Evolutionary conservation across 2,113 vertebrate genomes (phyloP).

Genomic region (Urocynchramus pylzowi): DNA sequence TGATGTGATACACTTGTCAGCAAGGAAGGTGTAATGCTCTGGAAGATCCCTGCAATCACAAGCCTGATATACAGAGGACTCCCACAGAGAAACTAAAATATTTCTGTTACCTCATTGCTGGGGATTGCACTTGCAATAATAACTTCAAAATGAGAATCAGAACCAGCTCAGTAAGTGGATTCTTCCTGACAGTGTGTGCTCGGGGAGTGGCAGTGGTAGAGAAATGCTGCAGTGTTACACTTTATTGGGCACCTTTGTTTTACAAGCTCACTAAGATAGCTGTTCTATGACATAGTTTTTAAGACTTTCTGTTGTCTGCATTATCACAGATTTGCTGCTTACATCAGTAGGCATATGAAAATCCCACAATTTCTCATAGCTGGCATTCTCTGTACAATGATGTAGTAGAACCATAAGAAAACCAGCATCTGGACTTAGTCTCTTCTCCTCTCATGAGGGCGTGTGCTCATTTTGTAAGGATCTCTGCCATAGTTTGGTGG

Average conservation of each 20-base stretch:
- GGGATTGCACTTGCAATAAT: neutral
- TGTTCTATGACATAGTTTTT: neutral
- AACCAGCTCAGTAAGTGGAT: neutral
- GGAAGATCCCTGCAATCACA: neutral
- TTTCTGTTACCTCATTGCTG: neutral
- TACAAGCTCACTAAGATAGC: neutral
- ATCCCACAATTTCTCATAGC: neutral
- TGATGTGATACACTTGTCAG: neutral
- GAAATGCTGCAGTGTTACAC: neutral
- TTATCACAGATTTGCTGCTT: neutral
- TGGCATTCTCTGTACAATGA: neutral
- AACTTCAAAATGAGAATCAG: neutral
- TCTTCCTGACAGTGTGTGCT: neutral
- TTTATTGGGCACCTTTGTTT: neutral
- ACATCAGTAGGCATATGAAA: neutral
- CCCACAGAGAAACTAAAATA: neutral
- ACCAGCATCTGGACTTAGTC: neutral
- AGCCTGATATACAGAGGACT: neutral
- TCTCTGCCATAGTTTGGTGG: neutral
- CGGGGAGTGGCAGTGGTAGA: neutral
- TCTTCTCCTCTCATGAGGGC: neutral
- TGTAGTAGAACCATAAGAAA: neutral
- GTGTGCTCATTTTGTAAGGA: neutral
- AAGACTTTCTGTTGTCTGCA: neutral
- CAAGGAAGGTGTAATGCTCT: neutral